These are phyloP conservation scores for Papilio polytes DNA, from an alignment of 1,140 invertebrate genomes.

Conservation along the genomic window DNA sequence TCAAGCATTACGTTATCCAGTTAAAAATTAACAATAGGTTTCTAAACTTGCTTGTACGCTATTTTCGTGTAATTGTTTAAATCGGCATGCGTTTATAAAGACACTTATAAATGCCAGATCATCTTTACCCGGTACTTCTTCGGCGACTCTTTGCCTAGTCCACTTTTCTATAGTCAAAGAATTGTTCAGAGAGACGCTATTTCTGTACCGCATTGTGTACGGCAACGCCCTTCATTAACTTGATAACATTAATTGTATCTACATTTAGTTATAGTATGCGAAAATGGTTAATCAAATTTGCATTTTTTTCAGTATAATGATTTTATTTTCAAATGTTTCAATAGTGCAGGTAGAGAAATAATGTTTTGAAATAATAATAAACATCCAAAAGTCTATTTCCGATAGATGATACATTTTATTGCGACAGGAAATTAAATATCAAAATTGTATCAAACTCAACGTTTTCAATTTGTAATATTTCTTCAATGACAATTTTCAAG, in stretches of 20 bases:
- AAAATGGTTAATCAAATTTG: background rate
- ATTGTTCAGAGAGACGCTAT: background rate
- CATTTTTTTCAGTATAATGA: no score
- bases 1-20: no score
- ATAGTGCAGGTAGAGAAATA: background rate
- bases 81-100: no score
- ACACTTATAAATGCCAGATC: no score
- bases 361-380: no score
- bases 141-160: background rate
- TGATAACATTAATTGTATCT: background rate
- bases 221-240: background rate
- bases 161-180: background rate
- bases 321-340: background rate
- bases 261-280: background rate
- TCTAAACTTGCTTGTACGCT: no score
- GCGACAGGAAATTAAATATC: background rate
- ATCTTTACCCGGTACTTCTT: no score
- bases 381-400: background rate
- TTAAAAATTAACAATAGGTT: no score
- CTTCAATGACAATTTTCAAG: no score
- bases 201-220: background rate
- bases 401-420: background rate
- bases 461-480: no score
- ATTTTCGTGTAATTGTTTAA: no score
- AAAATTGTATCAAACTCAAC: background rate